Evolutionary conservation across 2,888 invertebrate species (phyloP).

Genomic region (Drosophila prolongata): DNA sequence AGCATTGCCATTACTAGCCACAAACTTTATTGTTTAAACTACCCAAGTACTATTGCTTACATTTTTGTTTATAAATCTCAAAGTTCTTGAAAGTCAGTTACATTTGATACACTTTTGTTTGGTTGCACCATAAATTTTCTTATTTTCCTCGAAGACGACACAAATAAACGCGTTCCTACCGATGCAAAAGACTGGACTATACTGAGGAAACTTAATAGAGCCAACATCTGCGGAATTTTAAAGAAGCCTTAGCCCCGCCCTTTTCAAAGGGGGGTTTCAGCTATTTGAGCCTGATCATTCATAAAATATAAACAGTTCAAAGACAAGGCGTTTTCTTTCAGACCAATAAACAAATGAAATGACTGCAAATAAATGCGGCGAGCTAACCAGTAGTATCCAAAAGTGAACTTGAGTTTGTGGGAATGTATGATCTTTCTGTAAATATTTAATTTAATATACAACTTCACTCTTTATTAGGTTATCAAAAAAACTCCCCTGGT

Average conservation of each 20-base stretch:
- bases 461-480: too few relatives aligned
- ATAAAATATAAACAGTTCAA: not conserved
- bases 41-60: too few relatives aligned
- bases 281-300: not conserved
- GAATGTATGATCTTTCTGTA: not conserved
- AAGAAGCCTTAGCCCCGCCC: not conserved
- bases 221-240: not conserved
- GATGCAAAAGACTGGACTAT: not conserved
- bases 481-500: too few relatives aligned
- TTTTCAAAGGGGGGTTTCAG: not conserved
- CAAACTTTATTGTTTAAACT: too few relatives aligned
- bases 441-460: too few relatives aligned
- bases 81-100: too few relatives aligned
- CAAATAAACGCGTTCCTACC: conserved; percentile 3
- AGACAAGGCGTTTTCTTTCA: not conserved
- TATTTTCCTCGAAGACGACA: not conserved
- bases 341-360: not conserved
- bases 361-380: not conserved
- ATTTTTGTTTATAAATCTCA: too few relatives aligned
- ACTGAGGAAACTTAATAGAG: not conserved
- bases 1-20: too few relatives aligned
- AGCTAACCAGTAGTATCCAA: not conserved
- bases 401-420: not conserved
- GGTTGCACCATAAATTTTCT: too few relatives aligned
- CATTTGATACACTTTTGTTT: too few relatives aligned